Conservation (phyloP, 2,888 invertebrate genomes). For the Anticlea derivata region DNA sequence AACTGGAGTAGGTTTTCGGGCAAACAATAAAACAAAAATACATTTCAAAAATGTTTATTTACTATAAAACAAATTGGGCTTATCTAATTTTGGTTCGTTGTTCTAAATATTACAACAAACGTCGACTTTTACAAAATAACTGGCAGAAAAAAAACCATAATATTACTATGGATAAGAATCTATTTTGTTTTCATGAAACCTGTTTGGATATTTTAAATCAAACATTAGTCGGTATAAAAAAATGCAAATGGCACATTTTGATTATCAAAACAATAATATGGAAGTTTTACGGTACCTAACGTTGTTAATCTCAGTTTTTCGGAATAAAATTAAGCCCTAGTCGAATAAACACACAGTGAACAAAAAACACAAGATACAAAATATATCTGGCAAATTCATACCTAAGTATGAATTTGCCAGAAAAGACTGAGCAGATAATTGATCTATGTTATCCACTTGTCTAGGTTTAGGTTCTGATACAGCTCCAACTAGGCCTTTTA, state of each 20-base stretch:
- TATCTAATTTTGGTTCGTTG: conserved; percentile 40
- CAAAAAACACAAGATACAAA: too few species aligned
- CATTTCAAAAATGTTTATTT: conserved; percentile 21
- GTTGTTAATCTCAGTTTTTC: background rate
- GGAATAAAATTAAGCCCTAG: background rate
- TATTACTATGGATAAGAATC: too few species aligned
- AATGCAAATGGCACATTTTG: conserved; percentile 27
- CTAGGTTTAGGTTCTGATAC: too few species aligned
- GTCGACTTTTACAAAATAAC: conserved; percentile 15
- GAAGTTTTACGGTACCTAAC: conserved; percentile 1
- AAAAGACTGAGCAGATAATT: too few species aligned
- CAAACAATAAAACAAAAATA: background rate
- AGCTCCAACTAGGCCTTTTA: too few species aligned
- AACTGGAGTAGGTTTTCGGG: too few species aligned
- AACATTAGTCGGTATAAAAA: conserved; percentile 19
- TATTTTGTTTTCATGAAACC: conserved; percentile 1
- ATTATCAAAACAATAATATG: conserved; percentile 9
- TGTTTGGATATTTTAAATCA: conserved; percentile 4
- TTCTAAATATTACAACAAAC: conserved; percentile 79
- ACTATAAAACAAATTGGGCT: conserved; percentile 17
- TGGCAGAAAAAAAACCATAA: too few species aligned
- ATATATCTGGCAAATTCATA: too few species aligned
- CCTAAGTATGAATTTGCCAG: too few species aligned
- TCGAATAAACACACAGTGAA: background rate
- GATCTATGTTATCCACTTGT: too few species aligned